Conservation (phyloP, 2,113 vertebrate genomes). For the Larimichthys polyactis region DNA sequence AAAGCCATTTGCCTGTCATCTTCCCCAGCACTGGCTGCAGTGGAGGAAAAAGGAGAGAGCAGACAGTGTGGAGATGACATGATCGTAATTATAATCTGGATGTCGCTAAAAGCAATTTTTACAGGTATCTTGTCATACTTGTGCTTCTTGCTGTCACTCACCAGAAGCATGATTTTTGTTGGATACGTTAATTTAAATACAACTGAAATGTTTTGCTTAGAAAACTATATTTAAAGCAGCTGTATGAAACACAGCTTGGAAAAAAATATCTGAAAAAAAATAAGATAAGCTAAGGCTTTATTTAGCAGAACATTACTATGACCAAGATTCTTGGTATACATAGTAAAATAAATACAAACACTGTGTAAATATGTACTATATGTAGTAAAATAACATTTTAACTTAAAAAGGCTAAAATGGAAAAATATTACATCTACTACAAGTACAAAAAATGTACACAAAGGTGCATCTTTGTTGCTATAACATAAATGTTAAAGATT, state of each 20-base stretch:
- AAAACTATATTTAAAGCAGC: background rate
- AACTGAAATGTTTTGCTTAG: background rate
- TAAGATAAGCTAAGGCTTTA: background rate
- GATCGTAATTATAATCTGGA: constrained; percentile 69
- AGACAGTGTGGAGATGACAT: constrained; percentile 51
- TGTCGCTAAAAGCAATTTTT: constrained; percentile 67
- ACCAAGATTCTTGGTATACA: background rate
- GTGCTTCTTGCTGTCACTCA: constrained; percentile 19
- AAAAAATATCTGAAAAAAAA: background rate
- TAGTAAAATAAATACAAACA: background rate
- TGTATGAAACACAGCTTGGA: background rate
- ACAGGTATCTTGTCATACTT: constrained; percentile 42
- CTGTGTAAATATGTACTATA: background rate
- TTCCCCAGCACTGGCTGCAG: constrained; percentile 37
- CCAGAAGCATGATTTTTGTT: background rate
- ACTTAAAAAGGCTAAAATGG: background rate
- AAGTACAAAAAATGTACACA: background rate
- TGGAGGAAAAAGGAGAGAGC: constrained; percentile 26
- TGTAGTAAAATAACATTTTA: background rate
- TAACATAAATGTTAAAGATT: background rate
- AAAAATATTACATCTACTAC: background rate
- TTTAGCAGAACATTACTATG: background rate
- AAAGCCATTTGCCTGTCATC: constrained; percentile 56
- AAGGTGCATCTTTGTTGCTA: background rate
- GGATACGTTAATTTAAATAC: background rate